Evolutionary conservation across 64 coral and sea anemone genomes (phyloP), one percentile per base, ranked within the genome.

Genomic region (Stylophora pistillata): DNA sequence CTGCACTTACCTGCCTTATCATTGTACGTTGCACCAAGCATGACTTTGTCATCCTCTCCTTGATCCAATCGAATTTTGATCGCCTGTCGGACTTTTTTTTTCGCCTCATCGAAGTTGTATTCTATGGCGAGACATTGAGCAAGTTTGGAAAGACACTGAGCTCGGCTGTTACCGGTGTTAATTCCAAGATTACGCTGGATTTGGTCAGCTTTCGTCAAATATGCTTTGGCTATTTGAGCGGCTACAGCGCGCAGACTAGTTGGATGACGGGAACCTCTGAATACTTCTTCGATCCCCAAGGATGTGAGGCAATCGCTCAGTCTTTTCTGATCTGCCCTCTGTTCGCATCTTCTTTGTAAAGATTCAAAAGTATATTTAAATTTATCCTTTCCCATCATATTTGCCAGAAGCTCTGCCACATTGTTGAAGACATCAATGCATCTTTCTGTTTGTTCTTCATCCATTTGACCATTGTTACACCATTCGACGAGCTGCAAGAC

Each of bases 391-490:
- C 29, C 29, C 31, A 85, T 75, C 79, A 91, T 91, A 56, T 91
- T 91, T 16, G 89, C 79, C 9, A 91, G 79, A 25, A 91, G 53
- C 53, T 91, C 89, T 21, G 79, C 72, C 17, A 73, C 89, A 17
- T 69, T 74, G 58, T 91, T 91, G 60, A 91, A 74, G n/a, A 74
- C 82, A 65, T 91, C 89, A 31, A 83, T 83, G 53, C 89, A 91
- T 4, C 13, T 54, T 9, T 3, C 53, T 1, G 69, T 21, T 64
- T 72, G 56, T 54, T 74, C 71, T 28, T 20, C 57, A 61, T 74
- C 29, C 37, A 61, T 85, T 54, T 85, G 55, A 65, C 20, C 31
- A 9, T 41, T 58, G 4, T 30, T 26, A 17, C 55, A 75, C 71
- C 80, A 75, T 28, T 53, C 89, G 17, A 91, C 20, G 15, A 83